phyloP scores from a whole-genome alignment of 2,888 invertebrate species.

The Pollenia labialis region DNA sequence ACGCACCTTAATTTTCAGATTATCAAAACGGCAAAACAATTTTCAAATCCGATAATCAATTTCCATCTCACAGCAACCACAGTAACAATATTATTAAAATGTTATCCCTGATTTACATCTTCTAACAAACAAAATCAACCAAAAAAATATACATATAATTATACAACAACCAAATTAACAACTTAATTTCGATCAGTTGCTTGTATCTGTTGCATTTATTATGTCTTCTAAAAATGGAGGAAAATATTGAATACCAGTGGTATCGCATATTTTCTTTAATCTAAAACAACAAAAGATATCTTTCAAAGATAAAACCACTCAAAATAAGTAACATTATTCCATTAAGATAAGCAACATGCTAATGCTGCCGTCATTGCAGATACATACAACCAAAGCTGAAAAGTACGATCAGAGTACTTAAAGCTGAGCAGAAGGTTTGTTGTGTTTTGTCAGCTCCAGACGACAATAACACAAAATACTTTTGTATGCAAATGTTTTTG shows the following conservation, averaged over 20 bases:
- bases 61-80: background rate
- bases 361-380: constrained; percentile 7
- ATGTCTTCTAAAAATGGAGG: background rate
- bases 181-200: constrained; percentile 36
- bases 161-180: constrained; percentile 29
- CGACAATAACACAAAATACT: constrained; percentile 30
- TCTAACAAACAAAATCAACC: too few relatives aligned
- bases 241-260: constrained; percentile 32
- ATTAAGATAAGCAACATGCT: constrained; percentile 61
- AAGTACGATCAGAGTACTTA: constrained; percentile 8
- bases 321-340: constrained; percentile 50
- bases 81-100: background rate
- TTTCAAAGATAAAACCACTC: constrained; percentile 53
- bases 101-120: background rate
- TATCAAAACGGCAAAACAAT: too few relatives aligned
- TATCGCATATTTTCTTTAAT: constrained; percentile 33
- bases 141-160: background rate
- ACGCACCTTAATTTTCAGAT: too few relatives aligned
- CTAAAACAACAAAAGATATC: constrained; percentile 36
- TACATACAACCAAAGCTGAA: background rate
- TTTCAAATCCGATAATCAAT: background rate
- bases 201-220: background rate
- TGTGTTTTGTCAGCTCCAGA: constrained; percentile 18
- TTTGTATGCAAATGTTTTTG: constrained; percentile 41
- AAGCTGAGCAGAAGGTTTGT: constrained; percentile 10